These are phyloP conservation scores for Xiphophorus maculatus DNA, from an alignment of 2,113 vertebrate species.

Conservation along the genomic window DNA sequence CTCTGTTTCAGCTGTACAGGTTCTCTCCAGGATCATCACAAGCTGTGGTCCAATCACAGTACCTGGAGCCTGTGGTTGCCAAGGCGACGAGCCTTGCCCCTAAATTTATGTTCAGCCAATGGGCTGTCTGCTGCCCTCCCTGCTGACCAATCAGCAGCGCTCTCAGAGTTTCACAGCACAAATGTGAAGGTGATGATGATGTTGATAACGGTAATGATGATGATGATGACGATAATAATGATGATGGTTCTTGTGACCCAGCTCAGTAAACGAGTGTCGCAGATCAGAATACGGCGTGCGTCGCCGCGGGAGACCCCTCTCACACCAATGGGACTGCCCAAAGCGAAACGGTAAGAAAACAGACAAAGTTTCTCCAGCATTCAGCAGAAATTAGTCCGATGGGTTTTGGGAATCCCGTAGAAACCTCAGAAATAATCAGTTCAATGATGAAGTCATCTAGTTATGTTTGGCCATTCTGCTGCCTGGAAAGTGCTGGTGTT, in stretches of 20 bases:
- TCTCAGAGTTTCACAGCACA: conserved; percentile 31
- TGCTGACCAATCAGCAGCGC: conserved; percentile 37
- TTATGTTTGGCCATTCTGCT: too few relatives aligned
- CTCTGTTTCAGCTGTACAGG: conserved; percentile 15
- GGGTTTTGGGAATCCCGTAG: too few relatives aligned
- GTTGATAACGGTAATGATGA: conserved; percentile 30
- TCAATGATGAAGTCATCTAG: background rate
- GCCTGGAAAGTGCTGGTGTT: too few relatives aligned
- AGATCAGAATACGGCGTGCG: conserved; percentile 92
- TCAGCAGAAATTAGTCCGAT: too few relatives aligned
- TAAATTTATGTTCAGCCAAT: conserved; percentile 29
- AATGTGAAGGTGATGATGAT: conserved; percentile 42
- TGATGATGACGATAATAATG: background rate
- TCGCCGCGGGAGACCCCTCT: conserved; percentile 89
- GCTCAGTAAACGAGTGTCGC: conserved; percentile 84
- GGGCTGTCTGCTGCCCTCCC: conserved; percentile 12
- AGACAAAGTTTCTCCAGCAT: too few relatives aligned
- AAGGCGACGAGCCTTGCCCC: conserved; percentile 8
- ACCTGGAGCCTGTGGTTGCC: conserved; percentile 7
- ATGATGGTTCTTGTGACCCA: conserved; percentile 35
- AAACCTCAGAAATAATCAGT: background rate
- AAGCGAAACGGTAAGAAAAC: conserved; percentile 86
- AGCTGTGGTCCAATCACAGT: conserved; percentile 34
- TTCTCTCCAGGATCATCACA: conserved; percentile 29
- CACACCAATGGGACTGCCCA: conserved; percentile 96